Evolutionary conservation across 1,140 invertebrate species (phyloP).

Genomic region (Aleiodes sp.): DNA sequence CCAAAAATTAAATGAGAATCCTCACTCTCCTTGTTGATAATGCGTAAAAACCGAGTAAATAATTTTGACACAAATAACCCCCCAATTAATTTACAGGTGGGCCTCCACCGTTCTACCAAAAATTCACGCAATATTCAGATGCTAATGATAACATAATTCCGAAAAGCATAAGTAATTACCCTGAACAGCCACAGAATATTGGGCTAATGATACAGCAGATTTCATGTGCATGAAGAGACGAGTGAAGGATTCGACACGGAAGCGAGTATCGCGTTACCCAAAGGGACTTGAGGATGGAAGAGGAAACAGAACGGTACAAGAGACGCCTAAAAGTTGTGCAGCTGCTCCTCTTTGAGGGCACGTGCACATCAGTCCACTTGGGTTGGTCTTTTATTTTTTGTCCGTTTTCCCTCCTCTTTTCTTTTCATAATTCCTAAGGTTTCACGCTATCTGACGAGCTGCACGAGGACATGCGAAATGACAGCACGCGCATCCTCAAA

Average conservation of each 20-base stretch:
- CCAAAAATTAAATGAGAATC: too few species aligned
- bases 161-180: too few species aligned
- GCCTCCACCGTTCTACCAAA: too few species aligned
- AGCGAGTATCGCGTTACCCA: constrained; percentile 50
- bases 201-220: background rate
- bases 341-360: constrained; percentile 36
- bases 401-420: background rate
- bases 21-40: too few species aligned
- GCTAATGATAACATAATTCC: too few species aligned
- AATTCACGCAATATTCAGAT: too few species aligned
- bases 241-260: constrained; percentile 46
- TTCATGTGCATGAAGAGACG: constrained; percentile 33
- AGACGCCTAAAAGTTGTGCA: constrained; percentile 29
- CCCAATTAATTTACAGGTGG: too few species aligned
- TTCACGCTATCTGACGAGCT: constrained; percentile 27
- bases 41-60: too few species aligned
- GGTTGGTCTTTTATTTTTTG: constrained; percentile 20
- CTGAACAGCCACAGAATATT: background rate
- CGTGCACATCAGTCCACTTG: constrained; percentile 39
- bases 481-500: constrained; percentile 11
- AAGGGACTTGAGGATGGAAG: constrained; percentile 29
- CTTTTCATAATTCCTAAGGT: constrained; percentile 6
- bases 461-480: constrained; percentile 20
- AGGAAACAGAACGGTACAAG: constrained; percentile 21
- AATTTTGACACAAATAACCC: too few species aligned